Evolutionary conservation across 2,113 vertebrate species (phyloP), one percentile per base, ranked within the genome.

Genomic region (Rafetus swinhoei): DNA sequence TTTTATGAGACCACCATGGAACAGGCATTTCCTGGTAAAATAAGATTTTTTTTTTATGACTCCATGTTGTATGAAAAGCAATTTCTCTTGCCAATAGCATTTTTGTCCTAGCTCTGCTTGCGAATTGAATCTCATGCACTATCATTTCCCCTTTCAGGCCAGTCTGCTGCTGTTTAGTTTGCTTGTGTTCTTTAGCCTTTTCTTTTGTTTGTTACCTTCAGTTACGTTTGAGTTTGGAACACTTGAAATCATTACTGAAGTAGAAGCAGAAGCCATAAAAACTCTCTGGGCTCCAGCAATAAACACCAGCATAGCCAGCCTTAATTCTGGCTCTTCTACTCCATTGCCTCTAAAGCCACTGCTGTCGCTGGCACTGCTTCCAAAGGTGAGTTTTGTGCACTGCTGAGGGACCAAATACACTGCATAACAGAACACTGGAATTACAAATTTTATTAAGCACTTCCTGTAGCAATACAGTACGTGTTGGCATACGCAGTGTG

Each of bases 221-320:
- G 98, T 99, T 99, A 87, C 91, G 96, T 85, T 98, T 69, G 98
- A 99, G 93, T 99, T 98, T 98, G 98, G 98, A 79, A 98, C 98
- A 24, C 93, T 99, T 91, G 98, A 99, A 97, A 98, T 98, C 39
- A 96, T 99, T 93, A 98, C 98, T 25, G 98, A 98, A 84, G 88
- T 69, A 25, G 98, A 98, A 96, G 96, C 97, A 82, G 98, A 98
- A 98, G 97, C 92, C 56, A 24, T 72, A 83, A 85, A 91, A 90
- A 9, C 88, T 94, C 86, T 93, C 83, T 18, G 72, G 50, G 57
- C 54, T 81, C 79, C 53, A 56, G 82, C 82, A 76, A 29, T 88
- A 88, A 91, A 90, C 53, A 74, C 86, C 90, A 79, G 16, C 32
- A 81, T 72, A 60, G 1, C 87, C 80, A 60, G 62, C 24, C 82